Evolutionary conservation across 1,140 invertebrate genomes (phyloP).

Genomic region (Heterodera carotae): DNA sequence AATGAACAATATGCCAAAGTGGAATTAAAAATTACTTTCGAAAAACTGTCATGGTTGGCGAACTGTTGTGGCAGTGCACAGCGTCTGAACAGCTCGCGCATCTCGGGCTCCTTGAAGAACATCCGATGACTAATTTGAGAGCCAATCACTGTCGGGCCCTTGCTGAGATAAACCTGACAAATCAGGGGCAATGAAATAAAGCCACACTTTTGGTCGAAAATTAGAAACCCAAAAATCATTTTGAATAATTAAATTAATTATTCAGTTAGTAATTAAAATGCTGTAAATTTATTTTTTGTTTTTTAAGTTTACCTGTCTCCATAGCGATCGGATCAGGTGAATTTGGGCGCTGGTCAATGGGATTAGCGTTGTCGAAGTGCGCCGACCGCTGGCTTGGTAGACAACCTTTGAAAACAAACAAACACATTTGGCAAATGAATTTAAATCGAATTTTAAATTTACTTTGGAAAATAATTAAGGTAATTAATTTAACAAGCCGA

Average conservation of each 20-base stretch:
- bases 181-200: too few species aligned
- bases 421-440: not conserved
- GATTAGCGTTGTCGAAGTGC: slow-evolving; percentile 62
- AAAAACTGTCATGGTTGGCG: slow-evolving; percentile 60
- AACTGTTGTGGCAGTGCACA: slow-evolving; percentile 53
- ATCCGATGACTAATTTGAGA: slow-evolving; percentile 57
- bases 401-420: slow-evolving; percentile 43
- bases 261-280: too few species aligned
- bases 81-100: slow-evolving; percentile 59
- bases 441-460: slow-evolving; percentile 30
- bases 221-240: too few species aligned
- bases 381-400: slow-evolving; percentile 53
- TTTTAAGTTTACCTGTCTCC: slow-evolving; percentile 54
- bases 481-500: not conserved
- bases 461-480: not conserved
- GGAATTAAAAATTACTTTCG: slow-evolving; percentile 34
- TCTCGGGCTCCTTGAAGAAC: slow-evolving; percentile 63
- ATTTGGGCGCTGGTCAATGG: slow-evolving; percentile 62
- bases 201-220: too few species aligned
- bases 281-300: not conserved
- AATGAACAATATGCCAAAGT: not conserved
- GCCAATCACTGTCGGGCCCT: slow-evolving; percentile 65
- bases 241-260: too few species aligned
- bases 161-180: slow-evolving; percentile 52
- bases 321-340: slow-evolving; percentile 60